phyloP scores from a whole-genome alignment of 2,797 vertebrate genomes.

The Onychomys torridus region DNA sequence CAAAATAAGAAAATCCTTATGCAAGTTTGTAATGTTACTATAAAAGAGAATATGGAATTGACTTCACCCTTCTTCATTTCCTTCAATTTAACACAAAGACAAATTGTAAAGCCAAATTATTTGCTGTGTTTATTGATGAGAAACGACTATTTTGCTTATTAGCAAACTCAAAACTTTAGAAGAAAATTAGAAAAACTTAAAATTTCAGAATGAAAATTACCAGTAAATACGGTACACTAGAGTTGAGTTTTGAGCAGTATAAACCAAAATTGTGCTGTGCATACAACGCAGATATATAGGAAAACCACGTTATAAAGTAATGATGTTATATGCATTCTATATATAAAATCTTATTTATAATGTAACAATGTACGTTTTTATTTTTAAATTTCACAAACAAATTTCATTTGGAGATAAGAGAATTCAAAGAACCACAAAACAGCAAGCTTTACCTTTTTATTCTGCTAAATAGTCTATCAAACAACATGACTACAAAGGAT shows the following conservation, averaged over 20 bases:
- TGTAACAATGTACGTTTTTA: neutral
- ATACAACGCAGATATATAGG: neutral
- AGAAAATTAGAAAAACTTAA: constrained; percentile 59
- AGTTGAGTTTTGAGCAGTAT: constrained; percentile 10
- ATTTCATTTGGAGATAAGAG: neutral
- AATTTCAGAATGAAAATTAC: constrained; percentile 48
- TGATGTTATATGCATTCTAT: neutral
- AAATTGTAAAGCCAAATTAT: constrained; percentile 7
- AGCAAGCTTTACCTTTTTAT: neutral
- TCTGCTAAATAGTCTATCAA: constrained; percentile 4
- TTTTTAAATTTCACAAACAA: constrained; percentile 17
- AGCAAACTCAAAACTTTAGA: constrained; percentile 51
- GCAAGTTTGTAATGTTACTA: constrained; percentile 38
- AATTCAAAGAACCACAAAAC: constrained; percentile 15
- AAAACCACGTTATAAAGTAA: neutral
- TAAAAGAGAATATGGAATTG: neutral
- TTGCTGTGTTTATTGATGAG: neutral
- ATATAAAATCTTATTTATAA: neutral
- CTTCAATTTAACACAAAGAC: constrained; percentile 43
- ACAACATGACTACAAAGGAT: neutral
- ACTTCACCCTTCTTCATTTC: neutral
- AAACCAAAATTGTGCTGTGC: neutral
- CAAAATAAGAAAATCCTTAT: constrained; percentile 30
- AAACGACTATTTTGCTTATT: constrained; percentile 8
- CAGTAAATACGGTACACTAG: neutral